A percentile compares a stretch with the other conserved stretches of the same genome.
Evolutionary conservation across 2,113 vertebrate genomes (phyloP).

Genomic region (Lagenorhynchus albirostris): DNA sequence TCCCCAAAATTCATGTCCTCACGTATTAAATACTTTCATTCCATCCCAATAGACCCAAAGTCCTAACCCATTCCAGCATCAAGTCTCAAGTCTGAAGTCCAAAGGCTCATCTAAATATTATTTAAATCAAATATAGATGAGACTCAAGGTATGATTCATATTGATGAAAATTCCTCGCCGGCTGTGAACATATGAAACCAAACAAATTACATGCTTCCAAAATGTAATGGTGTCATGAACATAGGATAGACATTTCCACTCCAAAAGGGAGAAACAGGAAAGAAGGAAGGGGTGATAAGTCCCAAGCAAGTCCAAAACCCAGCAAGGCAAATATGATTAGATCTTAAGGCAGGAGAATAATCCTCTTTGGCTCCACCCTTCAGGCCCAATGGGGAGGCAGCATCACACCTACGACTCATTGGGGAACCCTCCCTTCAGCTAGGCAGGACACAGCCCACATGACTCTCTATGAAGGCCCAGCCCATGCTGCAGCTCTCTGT

Average conservation of each 20-base stretch:
- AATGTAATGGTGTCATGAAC: not conserved
- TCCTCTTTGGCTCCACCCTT: not conserved
- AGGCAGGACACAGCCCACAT: not conserved
- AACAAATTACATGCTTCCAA: not conserved
- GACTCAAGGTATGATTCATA: not conserved
- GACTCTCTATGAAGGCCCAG: not conserved
- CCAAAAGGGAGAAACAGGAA: not conserved
- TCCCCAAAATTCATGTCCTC: not conserved
- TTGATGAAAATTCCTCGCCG: not conserved
- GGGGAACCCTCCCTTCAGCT: not conserved
- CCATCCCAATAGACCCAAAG: not conserved
- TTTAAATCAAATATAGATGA: not conserved
- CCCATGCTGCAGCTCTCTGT: not conserved
- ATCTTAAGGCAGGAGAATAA: not conserved
- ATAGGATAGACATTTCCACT: not conserved
- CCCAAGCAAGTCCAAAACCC: not conserved
- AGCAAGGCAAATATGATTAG: not conserved
- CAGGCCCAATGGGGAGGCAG: not conserved
- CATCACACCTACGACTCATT: not conserved
- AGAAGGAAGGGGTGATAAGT: not conserved
- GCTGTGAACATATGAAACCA: not conserved
- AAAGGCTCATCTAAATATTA: not conserved
- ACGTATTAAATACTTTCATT: not conserved
- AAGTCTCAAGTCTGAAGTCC: not conserved
- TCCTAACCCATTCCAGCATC: not conserved